Conservation (phyloP, 2,888 invertebrate species). For the Athripsodes cinereus region DNA sequence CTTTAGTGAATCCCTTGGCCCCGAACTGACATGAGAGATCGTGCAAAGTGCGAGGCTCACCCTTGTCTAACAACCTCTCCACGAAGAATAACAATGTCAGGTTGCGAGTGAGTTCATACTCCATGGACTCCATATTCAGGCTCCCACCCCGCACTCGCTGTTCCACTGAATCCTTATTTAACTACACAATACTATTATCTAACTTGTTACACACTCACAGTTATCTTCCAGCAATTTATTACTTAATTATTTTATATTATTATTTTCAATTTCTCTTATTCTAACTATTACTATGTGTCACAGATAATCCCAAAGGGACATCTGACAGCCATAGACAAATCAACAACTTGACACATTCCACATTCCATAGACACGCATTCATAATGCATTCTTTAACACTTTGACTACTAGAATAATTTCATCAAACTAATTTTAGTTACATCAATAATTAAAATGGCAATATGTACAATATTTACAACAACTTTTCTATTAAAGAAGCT, state of each 20-base stretch:
- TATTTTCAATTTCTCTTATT: conserved; percentile 1
- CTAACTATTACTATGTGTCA: conserved; percentile 20
- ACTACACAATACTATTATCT: no score
- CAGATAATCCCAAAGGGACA: conserved; percentile 22
- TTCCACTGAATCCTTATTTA: no score
- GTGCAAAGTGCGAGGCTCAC: conserved; percentile 90
- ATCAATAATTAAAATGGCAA: no score
- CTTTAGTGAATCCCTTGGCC: conserved; percentile 97
- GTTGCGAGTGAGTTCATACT: conserved; percentile 90
- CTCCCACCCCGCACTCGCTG: background rate
- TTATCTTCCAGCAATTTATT: no score
- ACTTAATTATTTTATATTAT: background rate
- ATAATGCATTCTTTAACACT: background rate
- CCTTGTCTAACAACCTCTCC: conserved; percentile 95
- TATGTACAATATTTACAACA: no score
- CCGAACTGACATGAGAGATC: conserved; percentile 99
- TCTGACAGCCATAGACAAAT: conserved; percentile 23
- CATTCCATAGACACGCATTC: background rate
- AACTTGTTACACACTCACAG: no score
- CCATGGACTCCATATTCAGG: conserved; percentile 78
- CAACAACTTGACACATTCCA: conserved; percentile 14
- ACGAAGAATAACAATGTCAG: conserved; percentile 97
- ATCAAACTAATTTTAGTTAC: no score
- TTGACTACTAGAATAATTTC: background rate
- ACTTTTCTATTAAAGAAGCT: no score